These are phyloP conservation scores for Ceriagrion tenellum DNA, from an alignment of 2,888 invertebrate species.

Conservation along the genomic window DNA sequence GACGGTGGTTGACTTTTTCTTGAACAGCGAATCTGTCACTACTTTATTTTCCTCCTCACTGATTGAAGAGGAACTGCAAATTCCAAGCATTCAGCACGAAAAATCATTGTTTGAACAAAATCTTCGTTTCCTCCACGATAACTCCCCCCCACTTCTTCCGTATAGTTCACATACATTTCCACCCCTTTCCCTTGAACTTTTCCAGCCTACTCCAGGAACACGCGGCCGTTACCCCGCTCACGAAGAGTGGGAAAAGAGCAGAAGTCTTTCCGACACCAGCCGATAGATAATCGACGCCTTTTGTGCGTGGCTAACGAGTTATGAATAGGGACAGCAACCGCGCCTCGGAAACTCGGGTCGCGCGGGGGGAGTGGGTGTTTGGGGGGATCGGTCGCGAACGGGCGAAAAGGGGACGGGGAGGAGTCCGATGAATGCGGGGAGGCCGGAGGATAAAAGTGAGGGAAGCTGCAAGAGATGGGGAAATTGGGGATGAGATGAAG, in stretches of 20 bases:
- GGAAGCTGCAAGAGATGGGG: neutral
- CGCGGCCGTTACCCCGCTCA: neutral
- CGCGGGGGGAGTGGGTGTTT: neutral
- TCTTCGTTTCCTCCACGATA: neutral
- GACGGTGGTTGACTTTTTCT: too few relatives aligned
- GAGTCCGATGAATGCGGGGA: neutral
- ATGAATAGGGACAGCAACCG: slow-evolving; percentile 32
- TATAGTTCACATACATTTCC: neutral
- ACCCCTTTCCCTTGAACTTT: neutral
- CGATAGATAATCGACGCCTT: slow-evolving; percentile 29
- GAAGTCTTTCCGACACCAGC: neutral
- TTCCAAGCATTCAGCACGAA: too few relatives aligned
- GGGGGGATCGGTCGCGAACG: too few relatives aligned
- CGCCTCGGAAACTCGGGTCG: slow-evolving; percentile 33
- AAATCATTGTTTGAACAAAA: too few relatives aligned
- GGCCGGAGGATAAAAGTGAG: neutral
- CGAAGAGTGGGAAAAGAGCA: neutral
- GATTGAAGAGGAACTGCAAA: too few relatives aligned
- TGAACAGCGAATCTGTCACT: too few relatives aligned
- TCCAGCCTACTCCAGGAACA: neutral
- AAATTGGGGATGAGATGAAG: neutral
- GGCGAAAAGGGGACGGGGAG: too few relatives aligned
- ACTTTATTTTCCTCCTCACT: too few relatives aligned
- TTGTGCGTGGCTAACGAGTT: slow-evolving; percentile 56
- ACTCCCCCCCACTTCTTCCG: neutral